Evolutionary conservation across 2,113 vertebrate genomes (phyloP), one percentile per base, ranked within the genome.

Genomic region (Heptranchias perlo): DNA sequence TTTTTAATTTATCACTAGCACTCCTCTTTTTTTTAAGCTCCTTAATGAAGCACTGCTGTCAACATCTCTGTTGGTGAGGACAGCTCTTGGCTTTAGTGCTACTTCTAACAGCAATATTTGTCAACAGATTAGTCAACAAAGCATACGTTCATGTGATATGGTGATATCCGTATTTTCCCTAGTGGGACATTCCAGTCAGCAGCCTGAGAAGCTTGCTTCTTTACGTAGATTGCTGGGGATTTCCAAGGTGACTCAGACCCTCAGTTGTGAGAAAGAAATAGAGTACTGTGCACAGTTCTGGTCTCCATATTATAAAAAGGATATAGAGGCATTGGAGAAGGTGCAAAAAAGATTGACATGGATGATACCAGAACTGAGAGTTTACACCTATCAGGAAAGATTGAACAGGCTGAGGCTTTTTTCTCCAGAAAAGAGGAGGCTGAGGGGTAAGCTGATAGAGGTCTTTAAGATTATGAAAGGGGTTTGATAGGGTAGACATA

Each of bases 181-280:
- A 93, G 89, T 62, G 89, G 89, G 89, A n/a, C 58, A 93, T 93
- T 93, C 89, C 89, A 62, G 35, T 23, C 89, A 62, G 89, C 89
- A 62, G 58, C 58, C 13, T 35, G 16, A n/a, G n/a, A 93, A 64
- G 35, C 58, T 3, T 35, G 89, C 18, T 64, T 39, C 54, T 92
- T 92, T 5, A 92, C 35, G 18, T 6, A 21, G 35, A 16, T 23
- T 64, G 89, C 3, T 61, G 89, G 89, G 89, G 89, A 93, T 93
- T 93, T 93, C 89, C 89, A 93, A 93, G 5, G 35, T 62, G 58
- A 93, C 89, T 93, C 89, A 62, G 62, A 93, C 4, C 58, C 10
- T 14, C 10, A 54, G 25, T 16, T 18, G 11, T n/a, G 87, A 31
- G 87, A 91, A 58, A 52, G 61, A 35, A 91, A 93, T 39, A 64